phyloP scores from a whole-genome alignment of 2,888 invertebrate genomes.

The Gibbula magus region DNA sequence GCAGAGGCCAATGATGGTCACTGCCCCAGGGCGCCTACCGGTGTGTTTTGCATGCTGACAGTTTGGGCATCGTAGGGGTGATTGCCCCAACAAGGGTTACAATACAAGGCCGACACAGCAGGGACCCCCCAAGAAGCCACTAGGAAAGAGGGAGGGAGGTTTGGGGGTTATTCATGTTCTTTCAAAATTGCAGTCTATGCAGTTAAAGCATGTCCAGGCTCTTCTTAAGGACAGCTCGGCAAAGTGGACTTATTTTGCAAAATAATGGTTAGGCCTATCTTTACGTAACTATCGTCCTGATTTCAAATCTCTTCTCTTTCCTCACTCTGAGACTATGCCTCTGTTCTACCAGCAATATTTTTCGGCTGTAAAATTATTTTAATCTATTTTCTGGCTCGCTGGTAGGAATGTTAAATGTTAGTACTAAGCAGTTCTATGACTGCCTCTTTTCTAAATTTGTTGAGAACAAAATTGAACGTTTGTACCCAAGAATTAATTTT shows the following conservation, averaged over 20 bases:
- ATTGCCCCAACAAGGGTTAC: not conserved
- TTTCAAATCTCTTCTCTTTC: conserved; percentile 27
- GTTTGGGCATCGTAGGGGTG: not conserved
- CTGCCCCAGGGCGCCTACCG: not conserved
- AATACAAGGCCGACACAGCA: not conserved
- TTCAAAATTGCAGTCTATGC: conserved; percentile 29
- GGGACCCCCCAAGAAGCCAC: too few species aligned
- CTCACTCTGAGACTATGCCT: conserved; percentile 31
- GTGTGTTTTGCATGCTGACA: not conserved
- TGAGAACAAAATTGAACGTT: not conserved
- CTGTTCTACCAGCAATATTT: conserved; percentile 29
- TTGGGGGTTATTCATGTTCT: conserved; percentile 28
- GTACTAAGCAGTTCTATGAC: not conserved
- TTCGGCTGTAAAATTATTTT: not conserved
- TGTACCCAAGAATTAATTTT: conserved; percentile 16
- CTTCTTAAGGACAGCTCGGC: conserved; percentile 24
- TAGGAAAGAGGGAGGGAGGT: too few species aligned
- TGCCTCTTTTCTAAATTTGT: not conserved
- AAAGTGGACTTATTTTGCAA: conserved; percentile 30
- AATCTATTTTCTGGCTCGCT: not conserved
- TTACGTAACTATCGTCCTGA: conserved; percentile 16
- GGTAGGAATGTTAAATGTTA: not conserved
- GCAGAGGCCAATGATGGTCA: not conserved
- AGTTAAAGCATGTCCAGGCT: conserved; percentile 30
- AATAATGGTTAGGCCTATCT: conserved; percentile 25